phyloP scores from a whole-genome alignment of 1,140 invertebrate genomes.

The Tetramorium alpestre region DNA sequence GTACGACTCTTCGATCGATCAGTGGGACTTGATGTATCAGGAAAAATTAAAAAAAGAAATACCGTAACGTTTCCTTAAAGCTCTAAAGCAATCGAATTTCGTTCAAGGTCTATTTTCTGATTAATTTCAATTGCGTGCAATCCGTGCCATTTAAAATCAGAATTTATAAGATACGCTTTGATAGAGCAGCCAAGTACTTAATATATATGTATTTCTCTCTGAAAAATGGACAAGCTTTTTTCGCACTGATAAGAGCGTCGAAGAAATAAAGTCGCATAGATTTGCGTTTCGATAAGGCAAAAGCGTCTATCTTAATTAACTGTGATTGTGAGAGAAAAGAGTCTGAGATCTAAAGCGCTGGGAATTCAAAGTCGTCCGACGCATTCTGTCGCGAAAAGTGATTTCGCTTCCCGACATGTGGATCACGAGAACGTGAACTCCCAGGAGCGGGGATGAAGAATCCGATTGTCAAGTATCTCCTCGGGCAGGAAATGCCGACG shows the following conservation, averaged over 20 bases:
- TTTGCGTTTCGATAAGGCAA: not conserved
- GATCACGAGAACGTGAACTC: not conserved
- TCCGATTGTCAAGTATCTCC: not conserved
- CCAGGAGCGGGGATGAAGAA: slow-evolving; percentile 37
- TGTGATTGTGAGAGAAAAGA: not conserved
- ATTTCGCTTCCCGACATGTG: not conserved
- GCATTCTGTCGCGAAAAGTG: not conserved
- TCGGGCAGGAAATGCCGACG: slow-evolving; percentile 5
- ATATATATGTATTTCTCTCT: not conserved
- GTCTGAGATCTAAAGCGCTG: not conserved
- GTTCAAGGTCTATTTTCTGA: not conserved
- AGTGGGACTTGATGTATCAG: not conserved
- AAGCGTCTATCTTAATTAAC: not conserved
- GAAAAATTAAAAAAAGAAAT: not conserved
- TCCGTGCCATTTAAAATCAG: not conserved
- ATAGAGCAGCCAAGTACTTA: too few relatives aligned
- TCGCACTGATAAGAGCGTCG: not conserved
- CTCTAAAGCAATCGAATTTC: not conserved
- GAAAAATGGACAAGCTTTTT: not conserved
- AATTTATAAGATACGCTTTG: not conserved
- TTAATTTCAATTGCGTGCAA: not conserved
- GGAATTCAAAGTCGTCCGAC: not conserved
- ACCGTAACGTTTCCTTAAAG: not conserved
- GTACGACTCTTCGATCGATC: not conserved
- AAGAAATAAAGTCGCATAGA: not conserved